Conservation (phyloP, 1,140 invertebrate genomes). For the roundworm (Caenorhabditis elegans) region DNA sequence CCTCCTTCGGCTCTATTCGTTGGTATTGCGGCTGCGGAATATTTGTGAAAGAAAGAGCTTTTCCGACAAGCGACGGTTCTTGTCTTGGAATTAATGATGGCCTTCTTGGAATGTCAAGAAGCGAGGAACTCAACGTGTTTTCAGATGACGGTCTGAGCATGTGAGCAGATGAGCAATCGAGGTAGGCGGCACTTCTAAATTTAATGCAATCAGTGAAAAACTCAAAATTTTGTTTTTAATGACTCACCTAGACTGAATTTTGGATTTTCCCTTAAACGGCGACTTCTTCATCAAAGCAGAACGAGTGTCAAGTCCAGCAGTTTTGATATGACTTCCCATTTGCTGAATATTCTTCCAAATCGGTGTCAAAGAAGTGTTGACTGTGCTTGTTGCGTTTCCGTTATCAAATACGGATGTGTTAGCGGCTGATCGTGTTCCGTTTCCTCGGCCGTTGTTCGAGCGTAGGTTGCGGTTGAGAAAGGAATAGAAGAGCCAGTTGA, state of each 20-base stretch:
- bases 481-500: conserved; percentile 65
- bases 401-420: conserved; percentile 45
- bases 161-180: conserved; percentile 2
- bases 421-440: conserved; percentile 48
- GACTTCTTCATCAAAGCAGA: neutral
- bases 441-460: conserved; percentile 40
- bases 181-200: conserved; percentile 20
- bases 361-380: conserved; percentile 19
- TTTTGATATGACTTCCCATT: conserved; percentile 55
- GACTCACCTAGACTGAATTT: conserved; percentile 36
- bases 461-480: conserved; percentile 61
- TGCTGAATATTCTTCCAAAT: conserved; percentile 51
- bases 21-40: conserved; percentile 14
- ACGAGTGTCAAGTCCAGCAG: conserved; percentile 53
- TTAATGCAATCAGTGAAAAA: too few species aligned
- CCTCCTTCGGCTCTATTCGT: conserved; percentile 6
- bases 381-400: conserved; percentile 41
- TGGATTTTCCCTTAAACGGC: conserved; percentile 28
- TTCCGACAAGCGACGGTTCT: conserved; percentile 32
- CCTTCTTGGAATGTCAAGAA: conserved; percentile 27
- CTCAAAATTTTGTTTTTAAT: too few species aligned
- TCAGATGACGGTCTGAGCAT: conserved; percentile 6
- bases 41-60: conserved; percentile 14
- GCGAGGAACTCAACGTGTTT: neutral
- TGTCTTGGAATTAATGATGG: conserved; percentile 8